phyloP scores from a whole-genome alignment of 2,113 vertebrate genomes.

The Prunella himalayana region DNA sequence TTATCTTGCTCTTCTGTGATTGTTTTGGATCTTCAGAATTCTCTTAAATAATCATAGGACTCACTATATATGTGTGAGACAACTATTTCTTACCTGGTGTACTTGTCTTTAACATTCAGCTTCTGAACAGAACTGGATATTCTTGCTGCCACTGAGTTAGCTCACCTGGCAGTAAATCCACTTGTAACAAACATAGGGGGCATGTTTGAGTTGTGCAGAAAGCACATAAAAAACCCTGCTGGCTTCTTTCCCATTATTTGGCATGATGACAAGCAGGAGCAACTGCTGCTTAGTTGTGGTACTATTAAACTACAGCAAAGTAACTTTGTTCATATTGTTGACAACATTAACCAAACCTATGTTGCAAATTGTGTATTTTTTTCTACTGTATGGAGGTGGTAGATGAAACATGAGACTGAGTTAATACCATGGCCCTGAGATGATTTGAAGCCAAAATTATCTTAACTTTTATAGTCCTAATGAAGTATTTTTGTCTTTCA shows the following conservation, averaged over 20 bases:
- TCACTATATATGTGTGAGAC: not conserved
- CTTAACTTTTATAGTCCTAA: not conserved
- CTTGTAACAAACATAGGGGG: not conserved
- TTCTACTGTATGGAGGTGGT: not conserved
- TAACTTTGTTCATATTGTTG: not conserved
- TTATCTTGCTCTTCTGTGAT: not conserved
- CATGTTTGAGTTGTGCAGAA: not conserved
- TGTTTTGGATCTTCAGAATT: not conserved
- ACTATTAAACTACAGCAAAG: not conserved
- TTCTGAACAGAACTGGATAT: not conserved
- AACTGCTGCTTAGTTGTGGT: not conserved
- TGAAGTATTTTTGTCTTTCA: not conserved
- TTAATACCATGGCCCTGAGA: not conserved
- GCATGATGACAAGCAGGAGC: not conserved
- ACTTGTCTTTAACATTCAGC: not conserved
- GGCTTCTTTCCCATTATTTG: not conserved
- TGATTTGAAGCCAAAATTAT: not conserved
- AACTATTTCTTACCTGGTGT: not conserved
- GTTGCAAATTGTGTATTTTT: not conserved
- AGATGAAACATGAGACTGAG: not conserved
- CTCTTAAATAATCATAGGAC: not conserved
- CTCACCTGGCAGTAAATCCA: not conserved
- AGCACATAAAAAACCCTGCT: not conserved
- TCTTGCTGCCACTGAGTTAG: not conserved
- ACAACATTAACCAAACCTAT: not conserved